Evolutionary conservation across 1,140 invertebrate genomes (phyloP), one percentile per base, ranked within the genome.

Genomic region (Bombus turneri): DNA sequence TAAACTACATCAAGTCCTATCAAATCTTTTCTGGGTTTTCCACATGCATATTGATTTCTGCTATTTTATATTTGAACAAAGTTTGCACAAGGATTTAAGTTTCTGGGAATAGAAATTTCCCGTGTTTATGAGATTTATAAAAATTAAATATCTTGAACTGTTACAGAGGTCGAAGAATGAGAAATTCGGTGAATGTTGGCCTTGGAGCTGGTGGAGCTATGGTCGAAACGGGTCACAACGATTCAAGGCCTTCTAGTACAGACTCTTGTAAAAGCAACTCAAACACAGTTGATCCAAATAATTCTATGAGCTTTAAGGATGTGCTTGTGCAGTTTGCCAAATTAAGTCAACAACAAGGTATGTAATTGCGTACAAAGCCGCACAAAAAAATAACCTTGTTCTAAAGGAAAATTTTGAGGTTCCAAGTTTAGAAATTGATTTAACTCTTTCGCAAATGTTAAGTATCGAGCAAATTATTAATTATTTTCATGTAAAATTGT

Each of bases 241-340:
- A 95, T 76, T 96, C 95, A 1, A 93, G 95, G 71, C 94, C 95
- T n/a, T 96, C 95, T 18, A 96, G 95, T 86, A 94, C 95, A 9
- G 96, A 96, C 83, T 95, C 95, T n/a, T 95, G 95, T 72, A 94
- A 95, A 81, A 95, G 96, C 88, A 94, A 94, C 85, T 90, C 94
- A 39, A 95, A 94, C 68, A 73, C 92, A 47, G 91, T 69, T 62
- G 94, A 94, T 86, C 91, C 89, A 53, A 93, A 93, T 85, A 94
- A 93, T 91, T 89, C 93, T 31, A 93, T 95, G 83, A 97, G 96
- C 83, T 98, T 97, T 92, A 97, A 97, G 92, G 97, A 98, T 88
- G 97, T 97, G 34, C 95, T 98, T n/a, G 96, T 97, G 8, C 97
- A 97, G 91, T 97, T 97, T 92, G 97, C 97, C 3, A 97, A 97